These are phyloP conservation scores for Seriola rivoliana DNA, from an alignment of 2,113 vertebrate genomes.

Conservation along the genomic window DNA sequence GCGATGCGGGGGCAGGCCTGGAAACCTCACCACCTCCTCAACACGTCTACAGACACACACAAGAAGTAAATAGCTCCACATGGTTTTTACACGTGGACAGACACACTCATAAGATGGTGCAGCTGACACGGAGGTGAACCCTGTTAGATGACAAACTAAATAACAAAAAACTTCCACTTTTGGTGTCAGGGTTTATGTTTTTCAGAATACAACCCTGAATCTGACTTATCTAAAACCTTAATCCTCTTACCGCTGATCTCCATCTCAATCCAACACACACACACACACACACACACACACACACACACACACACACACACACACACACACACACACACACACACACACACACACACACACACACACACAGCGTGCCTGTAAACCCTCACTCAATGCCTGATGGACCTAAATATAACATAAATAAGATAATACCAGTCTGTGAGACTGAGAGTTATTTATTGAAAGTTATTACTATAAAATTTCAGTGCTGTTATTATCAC, in stretches of 20 bases:
- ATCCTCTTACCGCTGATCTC: conserved; percentile 74
- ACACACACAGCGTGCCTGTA: not conserved
- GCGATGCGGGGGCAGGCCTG: conserved; percentile 87
- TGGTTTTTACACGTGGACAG: not conserved
- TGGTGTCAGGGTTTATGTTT: conserved; percentile 33
- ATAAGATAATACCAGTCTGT: conserved; percentile 4
- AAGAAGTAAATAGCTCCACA: not conserved
- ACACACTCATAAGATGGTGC: not conserved
- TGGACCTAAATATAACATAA: conserved; percentile 20
- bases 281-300: not conserved
- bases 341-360: not conserved
- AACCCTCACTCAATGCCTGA: conserved; percentile 4
- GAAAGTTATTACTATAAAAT: not conserved
- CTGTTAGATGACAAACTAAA: conserved; percentile 28
- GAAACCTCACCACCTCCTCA: conserved; percentile 91
- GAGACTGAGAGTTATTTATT: conserved; percentile 13
- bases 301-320: not conserved
- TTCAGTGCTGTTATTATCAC: not conserved
- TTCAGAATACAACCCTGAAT: conserved; percentile 57
- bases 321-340: not conserved
- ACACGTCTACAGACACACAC: conserved; percentile 84
- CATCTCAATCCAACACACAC: conserved; percentile 11
- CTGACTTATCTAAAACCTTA: conserved; percentile 67
- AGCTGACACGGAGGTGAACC: conserved; percentile 16
- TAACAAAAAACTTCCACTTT: conserved; percentile 26